Percentiles rank a stretch among this genome's conserved stretches.
phyloP scores from a whole-genome alignment of 2,113 vertebrate species.

The Cebus imitator region DNA sequence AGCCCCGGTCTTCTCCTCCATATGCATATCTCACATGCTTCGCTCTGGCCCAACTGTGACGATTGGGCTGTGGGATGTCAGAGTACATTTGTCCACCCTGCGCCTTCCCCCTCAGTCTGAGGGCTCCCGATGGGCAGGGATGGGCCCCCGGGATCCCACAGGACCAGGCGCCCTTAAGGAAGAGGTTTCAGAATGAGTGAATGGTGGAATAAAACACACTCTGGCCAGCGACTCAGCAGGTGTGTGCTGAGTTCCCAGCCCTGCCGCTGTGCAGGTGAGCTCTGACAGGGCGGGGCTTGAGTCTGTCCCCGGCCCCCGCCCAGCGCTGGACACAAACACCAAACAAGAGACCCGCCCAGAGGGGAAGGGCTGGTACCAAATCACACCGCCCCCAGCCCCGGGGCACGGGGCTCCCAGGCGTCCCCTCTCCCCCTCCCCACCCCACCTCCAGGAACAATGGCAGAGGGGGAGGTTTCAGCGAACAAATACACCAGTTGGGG shows the following conservation, averaged over 20 bases:
- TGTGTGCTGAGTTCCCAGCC: not conserved
- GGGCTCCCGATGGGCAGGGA: not conserved
- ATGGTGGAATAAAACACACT: not conserved
- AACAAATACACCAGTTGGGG: not conserved
- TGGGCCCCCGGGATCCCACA: not conserved
- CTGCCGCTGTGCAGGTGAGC: not conserved
- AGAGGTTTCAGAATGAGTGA: not conserved
- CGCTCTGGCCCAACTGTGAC: not conserved
- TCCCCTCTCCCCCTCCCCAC: not conserved
- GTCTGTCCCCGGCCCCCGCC: not conserved
- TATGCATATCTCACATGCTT: not conserved
- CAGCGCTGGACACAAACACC: not conserved
- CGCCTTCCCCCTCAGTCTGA: not conserved
- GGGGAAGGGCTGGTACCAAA: not conserved
- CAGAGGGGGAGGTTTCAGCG: fast-evolving
- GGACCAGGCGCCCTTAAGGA: not conserved
- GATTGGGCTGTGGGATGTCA: not conserved
- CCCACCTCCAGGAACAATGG: not conserved
- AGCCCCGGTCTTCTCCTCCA: not conserved
- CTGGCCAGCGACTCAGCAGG: not conserved
- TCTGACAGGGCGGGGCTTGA: not conserved
- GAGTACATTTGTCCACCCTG: not conserved
- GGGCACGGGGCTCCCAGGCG: not conserved
- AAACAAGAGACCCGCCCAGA: not conserved
- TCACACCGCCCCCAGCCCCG: not conserved